A percentile compares a stretch with the other conserved stretches of the same genome.
Conservation (phyloP, 2,113 vertebrate genomes). For the Columba janthina region DNA sequence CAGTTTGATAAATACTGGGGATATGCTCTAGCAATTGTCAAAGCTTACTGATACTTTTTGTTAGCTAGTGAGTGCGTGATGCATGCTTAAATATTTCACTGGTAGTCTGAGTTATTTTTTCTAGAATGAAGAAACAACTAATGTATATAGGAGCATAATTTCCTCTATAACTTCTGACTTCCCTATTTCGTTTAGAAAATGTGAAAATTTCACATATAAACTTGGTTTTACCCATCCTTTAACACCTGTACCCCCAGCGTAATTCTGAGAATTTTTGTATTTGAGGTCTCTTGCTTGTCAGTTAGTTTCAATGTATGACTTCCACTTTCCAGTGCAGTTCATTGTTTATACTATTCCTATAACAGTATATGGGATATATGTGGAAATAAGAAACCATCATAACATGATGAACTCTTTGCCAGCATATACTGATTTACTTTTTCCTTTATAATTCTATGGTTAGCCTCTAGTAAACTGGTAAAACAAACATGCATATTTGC, state of each 20-base stretch:
- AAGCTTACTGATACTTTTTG: background rate
- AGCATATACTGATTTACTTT: background rate
- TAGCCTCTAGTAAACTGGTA: background rate
- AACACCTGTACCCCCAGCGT: background rate
- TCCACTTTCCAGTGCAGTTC: background rate
- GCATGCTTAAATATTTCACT: background rate
- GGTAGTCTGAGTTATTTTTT: background rate
- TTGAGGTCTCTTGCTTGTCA: background rate
- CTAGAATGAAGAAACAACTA: background rate
- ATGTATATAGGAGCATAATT: background rate
- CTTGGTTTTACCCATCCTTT: background rate
- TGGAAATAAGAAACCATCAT: background rate
- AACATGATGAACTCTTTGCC: background rate
- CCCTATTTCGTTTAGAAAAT: background rate
- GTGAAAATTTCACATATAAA: background rate
- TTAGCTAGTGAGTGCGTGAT: background rate
- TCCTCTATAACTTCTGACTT: background rate
- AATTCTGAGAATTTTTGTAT: background rate
- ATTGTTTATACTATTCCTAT: background rate
- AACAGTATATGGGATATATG: background rate
- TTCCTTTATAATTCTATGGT: background rate
- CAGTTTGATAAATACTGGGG: accelerated
- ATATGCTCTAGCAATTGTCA: background rate
- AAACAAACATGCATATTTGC: background rate
- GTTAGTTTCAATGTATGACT: background rate